These are phyloP conservation scores for Hyphantria cunea DNA, from an alignment of 1,140 invertebrate genomes.

Conservation along the genomic window DNA sequence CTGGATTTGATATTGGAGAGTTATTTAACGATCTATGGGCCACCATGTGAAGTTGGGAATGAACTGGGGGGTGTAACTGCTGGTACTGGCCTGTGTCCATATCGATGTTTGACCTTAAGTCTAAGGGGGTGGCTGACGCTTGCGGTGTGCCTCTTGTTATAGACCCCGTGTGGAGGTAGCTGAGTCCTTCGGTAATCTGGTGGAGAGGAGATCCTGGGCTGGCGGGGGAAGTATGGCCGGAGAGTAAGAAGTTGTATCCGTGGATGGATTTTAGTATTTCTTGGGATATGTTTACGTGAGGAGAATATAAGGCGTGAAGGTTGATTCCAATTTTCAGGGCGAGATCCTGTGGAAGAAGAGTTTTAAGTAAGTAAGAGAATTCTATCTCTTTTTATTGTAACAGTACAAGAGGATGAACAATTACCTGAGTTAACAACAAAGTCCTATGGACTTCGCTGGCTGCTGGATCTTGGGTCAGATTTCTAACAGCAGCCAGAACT, in stretches of 20 bases:
- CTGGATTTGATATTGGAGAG: constrained; percentile 83
- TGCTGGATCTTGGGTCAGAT: constrained; percentile 20
- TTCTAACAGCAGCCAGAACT: constrained; percentile 50
- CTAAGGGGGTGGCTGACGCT: constrained; percentile 75
- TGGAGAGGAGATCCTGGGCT: constrained; percentile 69
- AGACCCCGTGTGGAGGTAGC: constrained; percentile 86
- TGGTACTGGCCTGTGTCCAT: constrained; percentile 64
- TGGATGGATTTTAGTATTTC: constrained; percentile 62
- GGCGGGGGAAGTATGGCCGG: constrained; percentile 59
- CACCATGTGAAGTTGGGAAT: constrained; percentile 73
- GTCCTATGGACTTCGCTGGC: constrained; percentile 39
- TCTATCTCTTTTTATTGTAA: too few species aligned
- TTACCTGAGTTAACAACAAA: constrained; percentile 69
- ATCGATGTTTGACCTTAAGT: constrained; percentile 73
- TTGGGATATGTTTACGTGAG: constrained; percentile 57
- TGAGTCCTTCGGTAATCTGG: constrained; percentile 82
- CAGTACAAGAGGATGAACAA: too few species aligned
- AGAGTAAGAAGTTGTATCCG: constrained; percentile 44
- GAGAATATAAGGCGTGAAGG: constrained; percentile 51
- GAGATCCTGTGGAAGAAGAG: constrained; percentile 57
- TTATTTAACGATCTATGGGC: constrained; percentile 83
- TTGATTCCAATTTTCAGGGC: constrained; percentile 66
- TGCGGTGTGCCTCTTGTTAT: constrained; percentile 88
- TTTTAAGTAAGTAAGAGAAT: too few species aligned
- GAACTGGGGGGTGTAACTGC: constrained; percentile 59